Evolutionary conservation across 2,797 vertebrate genomes (phyloP).

Genomic region (Lophotriccus pileatus): DNA sequence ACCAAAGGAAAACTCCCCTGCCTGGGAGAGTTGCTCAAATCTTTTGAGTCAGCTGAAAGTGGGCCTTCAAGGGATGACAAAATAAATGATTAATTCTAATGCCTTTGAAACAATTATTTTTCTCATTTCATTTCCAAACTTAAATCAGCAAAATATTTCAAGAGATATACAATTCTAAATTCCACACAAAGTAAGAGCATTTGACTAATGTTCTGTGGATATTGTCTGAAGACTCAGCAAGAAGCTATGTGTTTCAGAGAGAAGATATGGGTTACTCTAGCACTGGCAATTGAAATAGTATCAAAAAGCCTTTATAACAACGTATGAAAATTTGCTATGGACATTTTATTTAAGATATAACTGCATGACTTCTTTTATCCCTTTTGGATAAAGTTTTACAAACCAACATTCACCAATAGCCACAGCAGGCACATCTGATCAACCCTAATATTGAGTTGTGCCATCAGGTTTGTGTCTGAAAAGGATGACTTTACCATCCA

Average conservation of each 20-base stretch:
- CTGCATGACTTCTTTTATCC: neutral
- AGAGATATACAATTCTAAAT: constrained; percentile 14
- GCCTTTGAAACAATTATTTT: neutral
- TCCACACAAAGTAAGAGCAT: neutral
- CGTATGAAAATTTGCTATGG: constrained; percentile 7
- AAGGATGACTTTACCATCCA: neutral
- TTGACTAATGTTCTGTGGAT: neutral
- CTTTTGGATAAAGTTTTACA: neutral
- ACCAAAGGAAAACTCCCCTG: constrained; percentile 59
- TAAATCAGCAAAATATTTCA: constrained; percentile 41
- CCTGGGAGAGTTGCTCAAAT: constrained; percentile 44
- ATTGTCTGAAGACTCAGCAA: neutral
- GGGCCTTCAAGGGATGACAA: constrained; percentile 48
- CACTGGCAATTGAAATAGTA: constrained; percentile 47
- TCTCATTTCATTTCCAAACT: constrained; percentile 26
- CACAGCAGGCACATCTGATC: neutral
- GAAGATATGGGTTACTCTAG: constrained; percentile 28
- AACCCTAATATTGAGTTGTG: neutral
- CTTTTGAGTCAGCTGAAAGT: constrained; percentile 23
- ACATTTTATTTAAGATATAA: constrained; percentile 16
- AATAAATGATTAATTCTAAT: constrained; percentile 37
- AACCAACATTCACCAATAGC: neutral
- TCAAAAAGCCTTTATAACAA: neutral
- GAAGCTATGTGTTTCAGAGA: neutral
- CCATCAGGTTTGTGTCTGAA: neutral